phyloP scores from a whole-genome alignment of 2,797 vertebrate genomes.

The Onychomys torridus region DNA sequence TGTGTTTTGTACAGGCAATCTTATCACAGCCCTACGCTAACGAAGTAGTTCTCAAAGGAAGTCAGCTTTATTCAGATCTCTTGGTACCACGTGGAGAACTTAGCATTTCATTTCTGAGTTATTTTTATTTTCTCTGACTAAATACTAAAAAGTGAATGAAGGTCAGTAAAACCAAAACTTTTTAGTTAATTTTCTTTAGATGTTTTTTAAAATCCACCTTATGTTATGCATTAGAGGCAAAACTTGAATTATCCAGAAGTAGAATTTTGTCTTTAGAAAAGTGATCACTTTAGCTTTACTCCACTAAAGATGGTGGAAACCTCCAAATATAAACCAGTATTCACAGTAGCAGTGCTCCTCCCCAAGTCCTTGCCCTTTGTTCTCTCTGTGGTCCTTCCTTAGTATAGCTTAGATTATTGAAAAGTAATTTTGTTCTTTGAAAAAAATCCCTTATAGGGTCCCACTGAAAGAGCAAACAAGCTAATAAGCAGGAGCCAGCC shows the following conservation, averaged over 20 bases:
- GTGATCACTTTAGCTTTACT: conserved; percentile 1
- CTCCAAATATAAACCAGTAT: not conserved
- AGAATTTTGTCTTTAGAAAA: conserved; percentile 61
- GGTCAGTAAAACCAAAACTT: conserved; percentile 42
- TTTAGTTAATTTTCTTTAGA: conserved; percentile 42
- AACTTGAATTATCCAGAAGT: conserved; percentile 42
- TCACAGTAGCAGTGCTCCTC: not conserved
- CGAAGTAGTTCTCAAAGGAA: not conserved
- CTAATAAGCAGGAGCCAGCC: not conserved
- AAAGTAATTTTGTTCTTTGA: not conserved
- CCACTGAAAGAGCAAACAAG: conserved; percentile 1
- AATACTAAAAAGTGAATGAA: conserved; percentile 61
- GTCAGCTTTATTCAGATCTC: conserved; percentile 27
- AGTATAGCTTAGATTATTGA: conserved; percentile 6
- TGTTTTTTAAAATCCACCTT: conserved; percentile 27
- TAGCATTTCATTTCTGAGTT: conserved; percentile 53
- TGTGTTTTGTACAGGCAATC: not conserved
- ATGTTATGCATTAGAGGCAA: not conserved
- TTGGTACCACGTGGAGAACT: conserved; percentile 54
- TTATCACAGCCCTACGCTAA: not conserved
- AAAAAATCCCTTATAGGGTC: not conserved
- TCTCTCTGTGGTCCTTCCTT: conserved; percentile 5
- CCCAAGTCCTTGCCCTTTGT: not conserved
- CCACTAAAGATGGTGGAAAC: not conserved
- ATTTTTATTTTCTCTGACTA: conserved; percentile 30